These are phyloP conservation scores for Chrysina gloriosa DNA, from an alignment of 2,888 invertebrate genomes.

Conservation along the genomic window DNA sequence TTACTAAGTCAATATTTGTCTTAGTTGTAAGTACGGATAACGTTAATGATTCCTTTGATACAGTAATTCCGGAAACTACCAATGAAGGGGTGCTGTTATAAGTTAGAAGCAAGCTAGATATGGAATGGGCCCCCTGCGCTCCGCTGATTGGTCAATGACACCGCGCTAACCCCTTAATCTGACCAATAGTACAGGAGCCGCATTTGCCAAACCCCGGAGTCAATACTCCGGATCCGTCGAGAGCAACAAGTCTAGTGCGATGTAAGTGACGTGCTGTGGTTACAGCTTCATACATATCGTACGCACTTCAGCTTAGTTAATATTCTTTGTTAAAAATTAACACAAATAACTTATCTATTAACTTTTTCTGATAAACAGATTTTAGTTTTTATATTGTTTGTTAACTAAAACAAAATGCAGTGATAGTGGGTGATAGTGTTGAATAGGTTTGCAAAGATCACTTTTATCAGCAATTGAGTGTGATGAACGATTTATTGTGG, in stretches of 20 bases:
- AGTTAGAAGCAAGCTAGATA: constrained; percentile 59
- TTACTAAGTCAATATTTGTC: background rate
- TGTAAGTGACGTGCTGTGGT: constrained; percentile 44
- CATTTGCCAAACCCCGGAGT: constrained; percentile 54
- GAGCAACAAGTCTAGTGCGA: constrained; percentile 58
- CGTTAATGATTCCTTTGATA: background rate
- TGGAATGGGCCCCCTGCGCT: constrained; percentile 49
- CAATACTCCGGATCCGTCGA: constrained; percentile 54
- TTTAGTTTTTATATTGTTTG: background rate
- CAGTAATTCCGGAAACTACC: constrained; percentile 60
- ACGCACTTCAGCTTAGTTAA: constrained; percentile 17
- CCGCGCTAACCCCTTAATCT: constrained; percentile 48
- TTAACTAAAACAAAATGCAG: background rate
- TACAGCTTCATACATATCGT: constrained; percentile 41
- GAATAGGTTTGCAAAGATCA: too few species aligned
- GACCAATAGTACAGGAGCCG: constrained; percentile 54
- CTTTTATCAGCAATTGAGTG: too few species aligned
- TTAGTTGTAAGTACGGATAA: constrained; percentile 1
- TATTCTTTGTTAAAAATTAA: constrained; percentile 11
- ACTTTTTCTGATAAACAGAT: background rate
- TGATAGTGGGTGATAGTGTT: too few species aligned
- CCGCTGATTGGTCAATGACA: constrained; percentile 59
- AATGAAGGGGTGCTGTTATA: constrained; percentile 55
- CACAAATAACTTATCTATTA: background rate
- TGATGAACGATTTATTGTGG: too few species aligned